Percentiles rank a stretch among this genome's conserved stretches.
phyloP scores from a whole-genome alignment of 37 sponge, comb jelly and placozoan species.

The Ianthella basta region DNA sequence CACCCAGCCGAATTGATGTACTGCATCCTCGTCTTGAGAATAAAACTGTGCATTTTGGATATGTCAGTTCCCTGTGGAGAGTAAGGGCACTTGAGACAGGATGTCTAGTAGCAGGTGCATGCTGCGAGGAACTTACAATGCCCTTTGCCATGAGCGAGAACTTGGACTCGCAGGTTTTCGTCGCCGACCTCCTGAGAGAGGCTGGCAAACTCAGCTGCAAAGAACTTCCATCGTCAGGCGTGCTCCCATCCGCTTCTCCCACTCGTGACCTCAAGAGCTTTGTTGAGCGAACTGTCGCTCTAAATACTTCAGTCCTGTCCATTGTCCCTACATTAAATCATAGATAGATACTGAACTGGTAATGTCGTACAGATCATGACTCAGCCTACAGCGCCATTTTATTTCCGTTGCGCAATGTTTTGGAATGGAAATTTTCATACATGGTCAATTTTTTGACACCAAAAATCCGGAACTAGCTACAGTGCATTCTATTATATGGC shows the following conservation, averaged over 20 bases:
- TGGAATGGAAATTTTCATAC: too few species aligned
- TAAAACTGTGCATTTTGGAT: slow-evolving; percentile 54
- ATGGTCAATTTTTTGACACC: too few species aligned
- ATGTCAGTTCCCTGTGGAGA: slow-evolving; percentile 40
- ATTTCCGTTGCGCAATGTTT: too few species aligned
- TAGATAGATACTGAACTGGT: background rate
- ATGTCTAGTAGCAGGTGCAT: background rate
- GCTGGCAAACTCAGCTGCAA: too few species aligned
- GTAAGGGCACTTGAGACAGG: background rate
- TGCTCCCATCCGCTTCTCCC: background rate
- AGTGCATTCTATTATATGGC: too few species aligned
- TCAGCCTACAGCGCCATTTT: too few species aligned
- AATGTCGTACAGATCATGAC: background rate
- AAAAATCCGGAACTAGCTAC: too few species aligned
- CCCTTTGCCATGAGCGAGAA: background rate
- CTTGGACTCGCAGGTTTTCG: too few species aligned
- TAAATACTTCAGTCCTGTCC: slow-evolving; percentile 32
- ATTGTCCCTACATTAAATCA: background rate
- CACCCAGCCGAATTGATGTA: slow-evolving; percentile 76
- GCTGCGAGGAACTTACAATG: background rate
- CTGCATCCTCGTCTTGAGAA: slow-evolving; percentile 66
- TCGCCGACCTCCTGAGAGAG: too few species aligned
- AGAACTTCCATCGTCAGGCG: too few species aligned
- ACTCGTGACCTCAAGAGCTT: background rate
- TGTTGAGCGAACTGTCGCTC: background rate